A percentile compares a stretch with the other conserved stretches of the same genome.
These are phyloP conservation scores for Brachionus plicatilis DNA, from an alignment of 1,140 invertebrate species.

Conservation along the genomic window DNA sequence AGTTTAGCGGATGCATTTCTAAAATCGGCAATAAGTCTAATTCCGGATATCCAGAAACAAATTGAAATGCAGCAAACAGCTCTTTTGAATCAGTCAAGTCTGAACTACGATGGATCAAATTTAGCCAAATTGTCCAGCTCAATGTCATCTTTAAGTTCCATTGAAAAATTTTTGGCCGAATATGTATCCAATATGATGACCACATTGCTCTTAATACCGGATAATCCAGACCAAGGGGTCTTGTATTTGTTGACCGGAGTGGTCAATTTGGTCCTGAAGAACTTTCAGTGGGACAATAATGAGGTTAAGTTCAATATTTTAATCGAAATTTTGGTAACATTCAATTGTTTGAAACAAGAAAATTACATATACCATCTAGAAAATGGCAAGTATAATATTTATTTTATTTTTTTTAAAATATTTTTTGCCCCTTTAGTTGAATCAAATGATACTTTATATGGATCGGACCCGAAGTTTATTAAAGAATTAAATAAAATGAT, in stretches of 20 bases:
- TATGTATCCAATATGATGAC: background rate
- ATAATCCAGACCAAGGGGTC: conserved; percentile 73
- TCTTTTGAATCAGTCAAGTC: background rate
- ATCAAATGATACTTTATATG: conserved; percentile 87
- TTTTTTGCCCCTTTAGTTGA: conserved; percentile 65
- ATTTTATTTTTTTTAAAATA: background rate
- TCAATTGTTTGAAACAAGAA: conserved; percentile 70
- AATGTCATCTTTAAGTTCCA: background rate
- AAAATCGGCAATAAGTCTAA: conserved; percentile 73
- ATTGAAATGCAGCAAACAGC: conserved; percentile 67
- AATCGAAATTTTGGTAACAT: conserved; percentile 67
- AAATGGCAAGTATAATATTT: conserved; percentile 61
- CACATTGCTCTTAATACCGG: conserved; percentile 54
- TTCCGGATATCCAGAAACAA: conserved; percentile 71
- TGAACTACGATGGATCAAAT: background rate
- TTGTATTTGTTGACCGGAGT: conserved; percentile 70
- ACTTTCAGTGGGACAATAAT: conserved; percentile 62
- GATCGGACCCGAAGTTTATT: conserved; percentile 77
- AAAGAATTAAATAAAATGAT: conserved; percentile 64
- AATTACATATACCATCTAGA: conserved; percentile 74
- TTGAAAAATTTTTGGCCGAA: conserved; percentile 28
- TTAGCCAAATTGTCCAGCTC: background rate
- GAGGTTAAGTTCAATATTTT: conserved; percentile 61
- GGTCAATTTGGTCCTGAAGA: conserved; percentile 68
- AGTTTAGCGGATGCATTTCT: conserved; percentile 76